Conservation (phyloP, 2,797 vertebrate species). For the Ammospiza maritima region DNA sequence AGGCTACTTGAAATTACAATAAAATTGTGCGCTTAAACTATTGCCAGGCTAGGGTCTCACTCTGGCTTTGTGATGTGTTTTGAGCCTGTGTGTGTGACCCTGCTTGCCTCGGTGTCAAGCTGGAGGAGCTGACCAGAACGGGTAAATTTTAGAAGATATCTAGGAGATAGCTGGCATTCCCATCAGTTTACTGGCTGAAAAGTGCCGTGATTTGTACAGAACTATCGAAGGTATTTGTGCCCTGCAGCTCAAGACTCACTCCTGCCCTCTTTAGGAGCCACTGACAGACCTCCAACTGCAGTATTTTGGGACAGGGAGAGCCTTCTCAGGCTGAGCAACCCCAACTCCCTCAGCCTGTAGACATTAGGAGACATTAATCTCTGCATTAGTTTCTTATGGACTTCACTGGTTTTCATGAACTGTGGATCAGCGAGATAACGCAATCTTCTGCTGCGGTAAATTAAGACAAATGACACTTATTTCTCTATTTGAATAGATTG, state of each 20-base stretch:
- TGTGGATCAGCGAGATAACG: background rate
- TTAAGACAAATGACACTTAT: slow-evolving; percentile 6
- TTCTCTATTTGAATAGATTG: slow-evolving; percentile 33
- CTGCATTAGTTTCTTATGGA: background rate
- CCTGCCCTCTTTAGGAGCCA: background rate
- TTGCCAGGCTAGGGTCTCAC: background rate
- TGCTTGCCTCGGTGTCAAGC: background rate
- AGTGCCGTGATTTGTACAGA: background rate
- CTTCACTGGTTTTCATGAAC: slow-evolving; percentile 19
- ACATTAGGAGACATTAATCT: background rate
- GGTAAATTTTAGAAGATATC: background rate
- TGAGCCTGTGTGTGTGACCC: background rate
- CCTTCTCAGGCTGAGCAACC: background rate
- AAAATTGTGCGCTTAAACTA: background rate
- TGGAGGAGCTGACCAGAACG: background rate
- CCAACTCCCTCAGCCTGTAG: background rate
- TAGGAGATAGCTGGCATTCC: background rate
- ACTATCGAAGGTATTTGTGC: background rate
- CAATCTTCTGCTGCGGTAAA: background rate
- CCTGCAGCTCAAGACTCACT: background rate
- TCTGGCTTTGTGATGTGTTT: background rate
- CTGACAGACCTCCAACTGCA: background rate
- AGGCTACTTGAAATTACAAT: background rate
- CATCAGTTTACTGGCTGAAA: background rate
- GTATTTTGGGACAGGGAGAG: fast-evolving